Evolutionary conservation across 2,797 vertebrate species (phyloP), one percentile per base, ranked within the genome.

Genomic region (Botia almorhae): DNA sequence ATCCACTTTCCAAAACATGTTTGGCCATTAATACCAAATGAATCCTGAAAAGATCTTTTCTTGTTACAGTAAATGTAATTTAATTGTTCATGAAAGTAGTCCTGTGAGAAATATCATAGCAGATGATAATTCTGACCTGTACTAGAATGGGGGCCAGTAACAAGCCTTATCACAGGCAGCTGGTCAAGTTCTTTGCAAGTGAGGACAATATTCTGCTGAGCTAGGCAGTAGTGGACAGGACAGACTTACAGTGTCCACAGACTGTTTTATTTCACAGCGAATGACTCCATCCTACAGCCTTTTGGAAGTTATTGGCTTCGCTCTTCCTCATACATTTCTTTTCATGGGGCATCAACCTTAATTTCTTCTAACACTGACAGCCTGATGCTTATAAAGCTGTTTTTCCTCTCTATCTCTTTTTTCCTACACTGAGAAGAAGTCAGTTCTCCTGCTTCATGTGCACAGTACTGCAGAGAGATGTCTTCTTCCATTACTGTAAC

Each of bases 301-400:
- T 91, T 91, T 90, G 69, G 91, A 88, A 83, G 83, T 88, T 89
- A 91, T 85, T 81, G 84, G 83, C 85, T 76, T 72, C 80, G 83
- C 84, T 76, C 82, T 76, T 88, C 82, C 80, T 87, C 81, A 84
- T 86, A 82, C 78, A 80, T 87, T 87, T 83, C 83, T 81, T 83
- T 91, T 91, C 88, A 93, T 88, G 90, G 87, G 84, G 79, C 89
- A 92, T 92, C 90, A 89, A 88, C 81, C 88, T 89, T 91, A 78
- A 91, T 90, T 84, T 89, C 82, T 81, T 60, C 67, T 50, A 81
- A 78, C 81, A 80, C 84, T 90, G 87, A 89, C 88, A 90, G 75
- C 86, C 81, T 85, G 82, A 86, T 88, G 81, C 85, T 85, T 86
- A 78, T 83, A 82, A 84, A 82, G 81, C 83, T 86, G 82, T 82